A percentile compares a stretch with the other conserved stretches of the same genome.
Conservation (phyloP, 1,140 invertebrate species). For the Bombus confusus region DNA sequence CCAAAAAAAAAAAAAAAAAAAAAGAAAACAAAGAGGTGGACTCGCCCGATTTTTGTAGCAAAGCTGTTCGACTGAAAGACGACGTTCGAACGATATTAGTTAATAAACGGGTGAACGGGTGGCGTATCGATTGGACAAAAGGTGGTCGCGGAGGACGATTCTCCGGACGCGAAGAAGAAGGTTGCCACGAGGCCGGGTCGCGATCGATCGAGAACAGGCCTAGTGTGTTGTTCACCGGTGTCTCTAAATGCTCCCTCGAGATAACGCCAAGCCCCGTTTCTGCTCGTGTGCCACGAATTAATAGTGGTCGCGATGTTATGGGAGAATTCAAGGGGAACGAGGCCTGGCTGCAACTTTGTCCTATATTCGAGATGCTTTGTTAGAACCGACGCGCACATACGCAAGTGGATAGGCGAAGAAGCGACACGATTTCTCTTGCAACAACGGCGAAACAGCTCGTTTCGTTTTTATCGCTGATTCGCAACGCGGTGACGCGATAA, state of each 20-base stretch:
- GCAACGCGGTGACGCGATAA: not conserved
- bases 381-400: not conserved
- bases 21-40: fast-evolving
- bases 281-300: constrained; percentile 8
- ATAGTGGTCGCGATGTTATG: constrained; percentile 20
- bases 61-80: not conserved
- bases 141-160: not conserved
- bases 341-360: constrained; percentile 18
- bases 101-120: not conserved
- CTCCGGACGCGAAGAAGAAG: constrained; percentile 4
- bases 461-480: not conserved
- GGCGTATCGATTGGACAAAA: not conserved
- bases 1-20: too few species aligned
- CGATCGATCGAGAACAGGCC: constrained; percentile 28
- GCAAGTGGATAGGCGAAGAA: not conserved
- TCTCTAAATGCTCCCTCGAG: constrained; percentile 26
- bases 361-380: constrained; percentile 41
- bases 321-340: not conserved
- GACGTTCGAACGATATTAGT: not conserved
- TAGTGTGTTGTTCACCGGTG: constrained; percentile 16
- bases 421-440: not conserved
- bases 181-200: not conserved
- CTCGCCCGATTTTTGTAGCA: too few species aligned
- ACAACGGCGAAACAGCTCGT: not conserved
- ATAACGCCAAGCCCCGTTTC: constrained; percentile 16